phyloP scores from a whole-genome alignment of 2,888 invertebrate genomes.

The Cephus sareptanus region DNA sequence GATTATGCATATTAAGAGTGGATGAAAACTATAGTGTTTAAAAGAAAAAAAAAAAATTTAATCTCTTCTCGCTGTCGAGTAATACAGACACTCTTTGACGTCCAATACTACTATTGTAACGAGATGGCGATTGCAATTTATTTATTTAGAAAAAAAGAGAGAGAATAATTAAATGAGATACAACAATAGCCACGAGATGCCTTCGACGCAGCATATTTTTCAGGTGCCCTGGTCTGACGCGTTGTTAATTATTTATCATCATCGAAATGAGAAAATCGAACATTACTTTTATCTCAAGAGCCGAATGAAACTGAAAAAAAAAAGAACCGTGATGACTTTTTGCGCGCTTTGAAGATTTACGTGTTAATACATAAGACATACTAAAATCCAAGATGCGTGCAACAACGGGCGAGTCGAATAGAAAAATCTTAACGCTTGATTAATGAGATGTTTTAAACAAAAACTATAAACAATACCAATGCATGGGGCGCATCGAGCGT shows the following conservation, averaged over 20 bases:
- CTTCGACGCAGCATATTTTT: constrained; percentile 56
- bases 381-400: no score
- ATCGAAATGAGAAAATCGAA: no score
- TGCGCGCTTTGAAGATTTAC: no score
- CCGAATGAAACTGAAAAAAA: constrained; percentile 5
- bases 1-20: no score
- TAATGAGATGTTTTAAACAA: no score
- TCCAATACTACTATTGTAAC: constrained; percentile 45
- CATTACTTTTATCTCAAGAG: not conserved
- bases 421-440: no score
- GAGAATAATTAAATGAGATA: constrained; percentile 36
- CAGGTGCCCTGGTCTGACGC: constrained; percentile 47
- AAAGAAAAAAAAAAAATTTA: constrained; percentile 20
- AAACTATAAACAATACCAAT: no score
- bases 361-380: no score
- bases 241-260: no score
- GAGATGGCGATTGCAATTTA: constrained; percentile 49
- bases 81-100: constrained; percentile 43
- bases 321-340: no score
- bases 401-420: no score
- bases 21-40: not conserved
- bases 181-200: constrained; percentile 64
- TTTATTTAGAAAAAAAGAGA: constrained; percentile 45
- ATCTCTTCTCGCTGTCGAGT: constrained; percentile 40
- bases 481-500: no score